Conservation (phyloP, 2,797 vertebrate genomes). For the Setipinna tenuifilis region DNA sequence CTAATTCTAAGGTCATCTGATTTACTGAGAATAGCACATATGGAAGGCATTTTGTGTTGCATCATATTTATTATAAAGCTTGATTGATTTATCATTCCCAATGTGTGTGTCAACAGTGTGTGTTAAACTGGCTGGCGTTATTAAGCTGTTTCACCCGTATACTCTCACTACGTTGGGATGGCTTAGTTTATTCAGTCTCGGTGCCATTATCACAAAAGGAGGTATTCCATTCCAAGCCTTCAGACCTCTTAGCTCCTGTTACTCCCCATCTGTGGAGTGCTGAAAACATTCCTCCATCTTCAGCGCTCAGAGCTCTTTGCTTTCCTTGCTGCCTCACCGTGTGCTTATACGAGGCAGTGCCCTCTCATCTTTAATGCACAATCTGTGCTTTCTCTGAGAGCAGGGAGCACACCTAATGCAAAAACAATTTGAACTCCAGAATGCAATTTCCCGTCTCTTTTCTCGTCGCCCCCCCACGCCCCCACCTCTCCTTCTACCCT, state of each 20-base stretch:
- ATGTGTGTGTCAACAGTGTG: not conserved
- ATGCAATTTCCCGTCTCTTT: slow-evolving; percentile 48
- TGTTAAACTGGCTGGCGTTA: not conserved
- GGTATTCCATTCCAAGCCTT: slow-evolving; percentile 38
- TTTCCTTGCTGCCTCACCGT: not conserved
- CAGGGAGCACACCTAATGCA: slow-evolving; percentile 50
- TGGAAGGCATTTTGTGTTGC: not conserved
- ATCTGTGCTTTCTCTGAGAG: slow-evolving; percentile 46
- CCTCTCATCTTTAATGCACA: slow-evolving; percentile 32
- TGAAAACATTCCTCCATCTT: not conserved
- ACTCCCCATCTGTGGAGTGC: slow-evolving; percentile 6
- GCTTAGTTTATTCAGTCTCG: not conserved
- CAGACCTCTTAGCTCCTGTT: slow-evolving; percentile 30
- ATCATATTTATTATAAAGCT: not conserved
- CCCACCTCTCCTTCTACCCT: not conserved
- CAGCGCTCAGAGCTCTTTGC: slow-evolving; percentile 13
- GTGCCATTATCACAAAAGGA: not conserved
- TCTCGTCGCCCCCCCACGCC: not conserved
- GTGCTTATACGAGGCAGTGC: not conserved
- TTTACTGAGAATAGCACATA: not conserved
- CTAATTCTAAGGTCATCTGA: not conserved
- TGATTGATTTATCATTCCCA: not conserved
- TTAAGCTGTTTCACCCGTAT: not conserved
- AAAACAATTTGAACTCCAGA: slow-evolving; percentile 54
- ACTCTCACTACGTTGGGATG: not conserved